Conservation (phyloP, 2,113 vertebrate genomes). For the Mobula hypostoma region DNA sequence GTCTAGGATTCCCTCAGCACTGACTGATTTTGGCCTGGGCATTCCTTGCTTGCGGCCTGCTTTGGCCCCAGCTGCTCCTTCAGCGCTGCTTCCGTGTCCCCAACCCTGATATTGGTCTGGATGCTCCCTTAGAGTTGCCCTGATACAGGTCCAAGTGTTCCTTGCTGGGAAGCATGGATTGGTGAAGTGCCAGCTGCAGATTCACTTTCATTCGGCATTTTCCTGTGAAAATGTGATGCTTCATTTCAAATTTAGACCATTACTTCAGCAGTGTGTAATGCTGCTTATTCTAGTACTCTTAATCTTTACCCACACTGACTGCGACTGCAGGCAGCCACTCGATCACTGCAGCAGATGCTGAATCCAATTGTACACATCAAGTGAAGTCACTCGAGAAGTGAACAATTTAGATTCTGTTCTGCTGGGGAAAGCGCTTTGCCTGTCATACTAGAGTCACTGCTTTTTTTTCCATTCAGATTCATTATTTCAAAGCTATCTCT, state of each 20-base stretch:
- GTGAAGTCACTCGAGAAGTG: constrained; percentile 1
- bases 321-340: not conserved
- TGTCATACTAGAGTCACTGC: not conserved
- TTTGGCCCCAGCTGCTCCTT: too few relatives aligned
- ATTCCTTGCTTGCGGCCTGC: too few relatives aligned
- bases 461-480: not conserved
- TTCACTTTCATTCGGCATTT: not conserved
- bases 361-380: constrained; percentile 17
- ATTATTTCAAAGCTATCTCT: not conserved
- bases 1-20: too few relatives aligned
- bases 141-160: too few relatives aligned
- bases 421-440: not conserved
- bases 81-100: too few relatives aligned
- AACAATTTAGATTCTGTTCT: not conserved
- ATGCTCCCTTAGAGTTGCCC: too few relatives aligned
- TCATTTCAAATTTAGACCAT: not conserved
- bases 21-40: too few relatives aligned
- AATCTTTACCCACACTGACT: constrained; percentile 1
- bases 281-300: not conserved
- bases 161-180: too few relatives aligned
- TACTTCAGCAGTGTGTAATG: not conserved
- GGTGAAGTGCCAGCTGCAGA: too few relatives aligned
- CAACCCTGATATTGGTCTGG: too few relatives aligned
- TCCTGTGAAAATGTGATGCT: too few relatives aligned
- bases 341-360: not conserved